Percentiles rank a stretch among this genome's conserved stretches.
These are phyloP conservation scores for Casuarius casuarius DNA, from an alignment of 2,113 vertebrate species.

Conservation along the genomic window DNA sequence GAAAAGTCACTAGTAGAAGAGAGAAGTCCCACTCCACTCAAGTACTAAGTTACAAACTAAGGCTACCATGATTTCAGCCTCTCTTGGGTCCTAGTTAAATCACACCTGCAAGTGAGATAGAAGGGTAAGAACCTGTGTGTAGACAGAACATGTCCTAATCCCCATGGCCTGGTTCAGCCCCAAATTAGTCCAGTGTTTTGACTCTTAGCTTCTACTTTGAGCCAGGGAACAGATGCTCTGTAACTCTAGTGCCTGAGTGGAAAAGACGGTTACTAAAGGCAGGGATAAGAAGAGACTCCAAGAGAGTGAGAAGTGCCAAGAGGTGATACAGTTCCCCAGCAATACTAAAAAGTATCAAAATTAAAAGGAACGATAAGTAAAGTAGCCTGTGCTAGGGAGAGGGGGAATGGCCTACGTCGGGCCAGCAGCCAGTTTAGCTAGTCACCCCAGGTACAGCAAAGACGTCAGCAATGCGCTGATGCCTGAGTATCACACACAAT, in stretches of 20 bases:
- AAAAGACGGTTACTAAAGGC: background rate
- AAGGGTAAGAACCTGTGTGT: background rate
- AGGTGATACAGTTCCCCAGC: background rate
- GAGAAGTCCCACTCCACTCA: background rate
- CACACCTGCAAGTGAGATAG: background rate
- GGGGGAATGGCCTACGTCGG: background rate
- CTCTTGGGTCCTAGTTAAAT: background rate
- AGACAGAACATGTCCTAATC: background rate
- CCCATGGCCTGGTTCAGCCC: background rate
- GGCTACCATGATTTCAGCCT: background rate
- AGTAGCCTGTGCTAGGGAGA: background rate
- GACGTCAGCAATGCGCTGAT: rapidly evolving
- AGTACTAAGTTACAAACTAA: background rate
- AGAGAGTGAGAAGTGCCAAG: background rate
- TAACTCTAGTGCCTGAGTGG: background rate
- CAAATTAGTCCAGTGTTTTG: background rate
- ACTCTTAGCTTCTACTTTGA: background rate
- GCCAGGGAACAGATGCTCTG: background rate
- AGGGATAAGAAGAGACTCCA: background rate
- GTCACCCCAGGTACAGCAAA: background rate
- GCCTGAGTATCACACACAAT: rapidly evolving
- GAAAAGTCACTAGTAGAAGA: background rate
- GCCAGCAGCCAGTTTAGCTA: background rate
- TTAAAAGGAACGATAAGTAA: background rate
- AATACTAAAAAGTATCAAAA: background rate